Conservation (phyloP, 92 coral and sea anemone genomes). For the Diadumene lineata region DNA sequence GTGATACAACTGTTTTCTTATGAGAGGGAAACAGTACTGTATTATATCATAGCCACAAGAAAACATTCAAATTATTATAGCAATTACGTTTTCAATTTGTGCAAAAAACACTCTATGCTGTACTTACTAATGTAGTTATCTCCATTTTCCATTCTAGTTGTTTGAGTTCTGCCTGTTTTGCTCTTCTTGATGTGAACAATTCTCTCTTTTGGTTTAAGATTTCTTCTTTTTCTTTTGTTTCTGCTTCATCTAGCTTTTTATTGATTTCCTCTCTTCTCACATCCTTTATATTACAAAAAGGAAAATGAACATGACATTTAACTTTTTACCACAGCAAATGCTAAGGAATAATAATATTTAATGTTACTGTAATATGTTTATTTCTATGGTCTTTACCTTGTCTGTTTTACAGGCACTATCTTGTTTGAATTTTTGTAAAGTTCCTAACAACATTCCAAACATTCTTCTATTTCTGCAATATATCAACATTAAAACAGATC, state of each 20-base stretch:
- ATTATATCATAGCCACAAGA: too few species aligned
- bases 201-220: conserved; percentile 76
- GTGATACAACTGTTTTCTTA: too few species aligned
- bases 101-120: neutral
- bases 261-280: conserved; percentile 89
- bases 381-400: conserved; percentile 47
- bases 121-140: conserved; percentile 85
- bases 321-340: too few species aligned
- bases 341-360: too few species aligned
- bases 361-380: neutral
- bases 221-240: conserved; percentile 85
- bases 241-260: conserved; percentile 94
- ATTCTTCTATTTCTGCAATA: conserved; percentile 84
- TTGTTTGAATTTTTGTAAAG: conserved; percentile 91
- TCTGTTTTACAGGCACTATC: conserved; percentile 80
- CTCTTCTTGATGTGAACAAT: conserved; percentile 79
- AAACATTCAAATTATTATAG: too few species aligned
- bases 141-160: conserved; percentile 82
- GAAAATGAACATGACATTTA: too few species aligned
- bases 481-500: too few species aligned
- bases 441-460: conserved; percentile 98
- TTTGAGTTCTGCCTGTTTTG: conserved; percentile 84
- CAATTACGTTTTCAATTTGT: too few species aligned
- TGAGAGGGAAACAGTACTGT: too few species aligned
- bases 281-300: conserved; percentile 52